A percentile compares a stretch with the other conserved stretches of the same genome.
phyloP scores from a whole-genome alignment of 2,888 invertebrate species.

The Urechis unicinctus region DNA sequence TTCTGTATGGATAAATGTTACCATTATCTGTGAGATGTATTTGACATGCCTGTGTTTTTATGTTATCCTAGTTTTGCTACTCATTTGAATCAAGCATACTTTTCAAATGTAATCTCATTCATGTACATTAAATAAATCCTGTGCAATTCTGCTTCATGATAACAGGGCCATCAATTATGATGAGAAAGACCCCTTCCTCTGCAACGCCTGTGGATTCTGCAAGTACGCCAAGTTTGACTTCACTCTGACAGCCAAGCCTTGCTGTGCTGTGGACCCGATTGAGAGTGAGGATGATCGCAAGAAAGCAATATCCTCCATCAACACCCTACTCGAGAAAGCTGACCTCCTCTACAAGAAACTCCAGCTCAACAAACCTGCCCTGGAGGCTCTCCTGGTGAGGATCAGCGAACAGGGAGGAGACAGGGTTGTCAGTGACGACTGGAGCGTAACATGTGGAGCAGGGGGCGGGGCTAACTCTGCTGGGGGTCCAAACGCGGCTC shows the following conservation, averaged over 20 bases:
- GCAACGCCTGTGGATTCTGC: slow-evolving; percentile 98
- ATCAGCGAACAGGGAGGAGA: slow-evolving; percentile 59
- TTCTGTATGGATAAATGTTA: too few species aligned
- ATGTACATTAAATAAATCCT: too few species aligned
- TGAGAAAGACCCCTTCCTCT: slow-evolving; percentile 97
- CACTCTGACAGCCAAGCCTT: slow-evolving; percentile 80
- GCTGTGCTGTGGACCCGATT: slow-evolving; percentile 94
- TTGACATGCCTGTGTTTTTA: too few species aligned
- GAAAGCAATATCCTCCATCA: slow-evolving; percentile 83
- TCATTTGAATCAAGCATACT: too few species aligned
- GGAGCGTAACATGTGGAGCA: neutral
- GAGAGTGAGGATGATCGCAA: slow-evolving; percentile 94
- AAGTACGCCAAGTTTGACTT: slow-evolving; percentile 99
- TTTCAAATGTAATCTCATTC: too few species aligned
- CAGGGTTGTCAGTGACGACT: neutral
- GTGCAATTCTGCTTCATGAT: neutral
- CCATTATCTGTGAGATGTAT: too few species aligned
- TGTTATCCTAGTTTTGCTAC: too few species aligned
- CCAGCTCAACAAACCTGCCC: slow-evolving; percentile 78
- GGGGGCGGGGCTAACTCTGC: neutral
- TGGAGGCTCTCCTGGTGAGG: slow-evolving; percentile 77
- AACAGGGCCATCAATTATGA: slow-evolving; percentile 93
- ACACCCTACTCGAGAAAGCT: slow-evolving; percentile 84
- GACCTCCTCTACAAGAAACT: slow-evolving; percentile 88
- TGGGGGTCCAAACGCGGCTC: neutral